phyloP scores from a whole-genome alignment of 1,140 invertebrate species.

The Sesamia nonagrioides region DNA sequence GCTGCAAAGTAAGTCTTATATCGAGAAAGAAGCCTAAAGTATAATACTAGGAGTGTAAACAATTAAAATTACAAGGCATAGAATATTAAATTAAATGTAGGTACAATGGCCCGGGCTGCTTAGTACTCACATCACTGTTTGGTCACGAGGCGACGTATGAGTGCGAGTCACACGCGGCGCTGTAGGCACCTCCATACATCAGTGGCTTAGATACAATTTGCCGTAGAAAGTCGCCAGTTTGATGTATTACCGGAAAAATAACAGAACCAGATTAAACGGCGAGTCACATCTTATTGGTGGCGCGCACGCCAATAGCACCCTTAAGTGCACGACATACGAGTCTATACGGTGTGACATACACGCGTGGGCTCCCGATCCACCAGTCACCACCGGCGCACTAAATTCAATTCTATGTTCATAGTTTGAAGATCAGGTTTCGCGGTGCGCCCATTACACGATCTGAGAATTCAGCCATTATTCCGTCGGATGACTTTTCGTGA shows the following conservation, averaged over 20 bases:
- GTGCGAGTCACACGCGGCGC: not conserved
- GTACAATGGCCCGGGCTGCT: too few species aligned
- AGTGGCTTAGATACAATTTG: constrained; percentile 78
- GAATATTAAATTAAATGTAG: too few species aligned
- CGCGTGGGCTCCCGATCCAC: not conserved
- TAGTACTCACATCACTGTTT: too few species aligned
- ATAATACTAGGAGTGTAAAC: too few species aligned
- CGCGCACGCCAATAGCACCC: not conserved
- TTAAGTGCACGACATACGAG: not conserved
- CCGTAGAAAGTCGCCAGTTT: constrained; percentile 70
- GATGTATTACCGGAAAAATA: constrained; percentile 76
- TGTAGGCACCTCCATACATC: constrained; percentile 63
- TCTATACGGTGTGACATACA: not conserved
- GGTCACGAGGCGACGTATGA: too few species aligned
- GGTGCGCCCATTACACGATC: constrained; percentile 30
- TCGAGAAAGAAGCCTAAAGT: too few species aligned
- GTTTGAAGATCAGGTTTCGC: constrained; percentile 34
- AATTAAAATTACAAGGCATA: too few species aligned
- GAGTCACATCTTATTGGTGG: constrained; percentile 41
- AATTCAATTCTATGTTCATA: not conserved
- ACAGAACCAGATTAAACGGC: constrained; percentile 72
- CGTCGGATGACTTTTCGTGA: constrained; percentile 68
- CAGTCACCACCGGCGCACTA: not conserved
- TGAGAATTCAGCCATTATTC: constrained; percentile 69
- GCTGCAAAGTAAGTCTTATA: too few species aligned